Evolutionary conservation across 2,888 invertebrate species (phyloP).

Genomic region (Acleris cristana): DNA sequence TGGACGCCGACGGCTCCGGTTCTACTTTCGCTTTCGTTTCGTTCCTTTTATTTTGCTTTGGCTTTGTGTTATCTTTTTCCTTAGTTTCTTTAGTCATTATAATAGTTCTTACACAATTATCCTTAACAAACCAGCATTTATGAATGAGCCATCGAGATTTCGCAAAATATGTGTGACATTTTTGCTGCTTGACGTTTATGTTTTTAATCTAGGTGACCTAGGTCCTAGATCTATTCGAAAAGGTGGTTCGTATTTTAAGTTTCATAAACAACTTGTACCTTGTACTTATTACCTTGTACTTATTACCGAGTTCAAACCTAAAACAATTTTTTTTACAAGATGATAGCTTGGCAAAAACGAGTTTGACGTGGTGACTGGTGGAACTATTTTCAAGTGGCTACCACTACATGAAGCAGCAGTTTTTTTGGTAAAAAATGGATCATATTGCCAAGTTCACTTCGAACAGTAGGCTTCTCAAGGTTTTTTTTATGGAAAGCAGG

Average conservation of each 20-base stretch:
- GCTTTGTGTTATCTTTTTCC: constrained; percentile 47
- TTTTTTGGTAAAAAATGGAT: no score
- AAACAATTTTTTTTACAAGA: no score
- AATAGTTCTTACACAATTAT: constrained; percentile 13
- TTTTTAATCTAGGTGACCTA: constrained; percentile 24
- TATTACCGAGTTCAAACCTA: no score
- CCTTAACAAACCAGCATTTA: constrained; percentile 39
- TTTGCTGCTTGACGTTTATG: constrained; percentile 7
- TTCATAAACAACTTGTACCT: neutral
- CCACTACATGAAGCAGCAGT: no score
- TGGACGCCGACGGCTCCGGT: constrained; percentile 32
- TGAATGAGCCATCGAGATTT: constrained; percentile 51
- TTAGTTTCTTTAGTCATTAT: constrained; percentile 54
- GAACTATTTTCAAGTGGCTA: no score
- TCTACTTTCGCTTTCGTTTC: constrained; percentile 45
- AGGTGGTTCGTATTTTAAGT: neutral
- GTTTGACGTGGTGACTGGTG: no score
- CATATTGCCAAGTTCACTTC: no score
- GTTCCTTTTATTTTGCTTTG: constrained; percentile 44
- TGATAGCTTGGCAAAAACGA: no score
- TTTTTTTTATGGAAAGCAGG: no score
- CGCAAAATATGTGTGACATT: constrained; percentile 18
- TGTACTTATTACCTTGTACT: no score
- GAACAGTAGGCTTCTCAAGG: no score
- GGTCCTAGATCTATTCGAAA: neutral